Percentiles rank a stretch among this genome's conserved stretches.
Conservation (phyloP, 2,113 vertebrate genomes). For the Thoracochromis brauschi region DNA sequence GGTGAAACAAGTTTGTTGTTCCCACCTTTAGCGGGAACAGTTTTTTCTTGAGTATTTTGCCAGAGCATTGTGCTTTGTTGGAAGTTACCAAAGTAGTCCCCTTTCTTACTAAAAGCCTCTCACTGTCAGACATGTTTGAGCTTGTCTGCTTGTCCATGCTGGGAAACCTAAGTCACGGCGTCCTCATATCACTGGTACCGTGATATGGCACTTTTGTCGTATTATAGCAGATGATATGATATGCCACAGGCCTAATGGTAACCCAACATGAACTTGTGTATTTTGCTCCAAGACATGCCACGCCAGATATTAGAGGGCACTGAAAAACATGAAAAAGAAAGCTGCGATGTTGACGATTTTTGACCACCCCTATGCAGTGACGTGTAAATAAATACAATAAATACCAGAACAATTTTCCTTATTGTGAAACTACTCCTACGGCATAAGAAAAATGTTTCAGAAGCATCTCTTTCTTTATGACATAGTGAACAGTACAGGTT, state of each 20-base stretch:
- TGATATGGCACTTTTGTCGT: background rate
- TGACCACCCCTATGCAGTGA: background rate
- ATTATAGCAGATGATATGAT: background rate
- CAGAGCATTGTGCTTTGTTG: background rate
- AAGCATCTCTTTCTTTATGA: background rate
- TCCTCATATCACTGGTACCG: background rate
- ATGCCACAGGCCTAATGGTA: background rate
- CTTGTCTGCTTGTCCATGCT: background rate
- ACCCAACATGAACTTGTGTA: background rate
- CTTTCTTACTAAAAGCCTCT: background rate
- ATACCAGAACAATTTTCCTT: background rate
- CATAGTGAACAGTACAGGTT: background rate
- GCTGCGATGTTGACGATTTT: background rate
- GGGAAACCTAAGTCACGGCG: background rate
- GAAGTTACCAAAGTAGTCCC: background rate
- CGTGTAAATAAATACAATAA: background rate
- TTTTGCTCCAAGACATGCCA: background rate
- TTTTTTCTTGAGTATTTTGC: background rate
- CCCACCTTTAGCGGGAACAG: background rate
- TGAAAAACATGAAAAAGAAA: background rate
- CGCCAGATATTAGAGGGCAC: background rate
- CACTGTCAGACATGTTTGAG: background rate
- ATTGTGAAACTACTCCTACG: background rate
- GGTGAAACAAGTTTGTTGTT: background rate
- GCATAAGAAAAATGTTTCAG: background rate